Evolutionary conservation across 1,140 invertebrate species (phyloP), one percentile per base, ranked within the genome.

Genomic region (Drosophila bifasciata): DNA sequence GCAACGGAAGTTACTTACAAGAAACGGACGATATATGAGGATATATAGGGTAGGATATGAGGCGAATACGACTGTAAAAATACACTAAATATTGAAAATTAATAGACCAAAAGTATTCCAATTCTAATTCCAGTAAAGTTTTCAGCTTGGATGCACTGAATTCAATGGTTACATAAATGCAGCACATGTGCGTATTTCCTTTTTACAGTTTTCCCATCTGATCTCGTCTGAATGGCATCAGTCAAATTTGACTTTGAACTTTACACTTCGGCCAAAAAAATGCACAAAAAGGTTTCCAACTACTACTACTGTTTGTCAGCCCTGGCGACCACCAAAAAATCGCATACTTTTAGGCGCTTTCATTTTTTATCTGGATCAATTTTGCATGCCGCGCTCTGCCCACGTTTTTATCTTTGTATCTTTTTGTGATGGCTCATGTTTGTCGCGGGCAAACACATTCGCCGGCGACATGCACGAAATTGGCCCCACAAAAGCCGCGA

Each of bases 401-500:
- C 59, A 55, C 46, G 45, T 57, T 45, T 56, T 44, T 39, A 39
- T 32, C 19, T 52, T 52, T 36, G 32, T 13, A 36, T 36, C 32
- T 36, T 46, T 43, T 36, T 51, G 44, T 45, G 55, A 15, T 43
- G 44, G 28, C 45, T 43, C 48, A 36, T 81, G 58, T 86, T 86
- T 85, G 77, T 57, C 63, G 40, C 6, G 51, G 23, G 32, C 59
- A 86, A 85, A 85, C 77, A 85, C 77, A 85, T 53, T 76, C 51
- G 40, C 39, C 45, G 59, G 53, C 13, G 55, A 44, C 39, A 21
- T 19, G 41, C 53, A 53, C 36, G 21, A 75, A 70, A 74, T 75
- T 75, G 64, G 39, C 40, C 41, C 55, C 51, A n/a, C n/a, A n/a
- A n/a, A n/a, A n/a, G n/a, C n/a, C n/a, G n/a, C 58, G 58, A 48